Evolutionary conservation across 2,888 invertebrate genomes (phyloP).

Genomic region (Harpagoxenus sublaevis): DNA sequence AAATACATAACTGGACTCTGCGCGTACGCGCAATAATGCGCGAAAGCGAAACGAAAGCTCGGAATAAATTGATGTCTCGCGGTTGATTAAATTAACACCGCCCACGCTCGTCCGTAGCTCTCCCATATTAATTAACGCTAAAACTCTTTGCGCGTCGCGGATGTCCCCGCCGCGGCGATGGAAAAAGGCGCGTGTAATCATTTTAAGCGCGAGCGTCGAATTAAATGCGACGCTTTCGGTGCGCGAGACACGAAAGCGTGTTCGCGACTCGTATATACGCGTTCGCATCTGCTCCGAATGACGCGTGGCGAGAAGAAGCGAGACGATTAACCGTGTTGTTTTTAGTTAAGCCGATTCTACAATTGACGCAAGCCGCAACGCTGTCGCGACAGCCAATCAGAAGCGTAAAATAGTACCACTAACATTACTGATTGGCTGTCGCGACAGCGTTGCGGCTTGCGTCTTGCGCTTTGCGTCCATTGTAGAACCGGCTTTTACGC

Average conservation of each 20-base stretch:
- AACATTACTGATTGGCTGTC: no score
- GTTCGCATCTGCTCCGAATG: not conserved
- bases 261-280: no score
- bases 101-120: not conserved
- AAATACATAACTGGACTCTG: not conserved
- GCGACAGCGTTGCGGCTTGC: no score
- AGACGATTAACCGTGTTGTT: not conserved
- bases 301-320: not conserved
- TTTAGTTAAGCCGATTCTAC: not conserved
- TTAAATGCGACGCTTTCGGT: conserved; percentile 21
- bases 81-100: conserved; percentile 38
- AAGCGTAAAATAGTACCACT: no score
- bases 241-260: not conserved
- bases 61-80: conserved; percentile 13
- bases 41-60: conserved; percentile 25
- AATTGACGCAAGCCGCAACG: no score
- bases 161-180: not conserved
- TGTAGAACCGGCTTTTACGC: not conserved
- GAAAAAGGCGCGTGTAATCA: conserved; percentile 13
- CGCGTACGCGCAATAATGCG: conserved; percentile 11
- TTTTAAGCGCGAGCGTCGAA: conserved; percentile 26
- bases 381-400: no score
- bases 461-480: no score
- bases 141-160: conserved; percentile 16
- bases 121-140: conserved; percentile 27